Conservation (phyloP, 1,140 invertebrate genomes). For the Trichomalopsis sarcophagae region DNA sequence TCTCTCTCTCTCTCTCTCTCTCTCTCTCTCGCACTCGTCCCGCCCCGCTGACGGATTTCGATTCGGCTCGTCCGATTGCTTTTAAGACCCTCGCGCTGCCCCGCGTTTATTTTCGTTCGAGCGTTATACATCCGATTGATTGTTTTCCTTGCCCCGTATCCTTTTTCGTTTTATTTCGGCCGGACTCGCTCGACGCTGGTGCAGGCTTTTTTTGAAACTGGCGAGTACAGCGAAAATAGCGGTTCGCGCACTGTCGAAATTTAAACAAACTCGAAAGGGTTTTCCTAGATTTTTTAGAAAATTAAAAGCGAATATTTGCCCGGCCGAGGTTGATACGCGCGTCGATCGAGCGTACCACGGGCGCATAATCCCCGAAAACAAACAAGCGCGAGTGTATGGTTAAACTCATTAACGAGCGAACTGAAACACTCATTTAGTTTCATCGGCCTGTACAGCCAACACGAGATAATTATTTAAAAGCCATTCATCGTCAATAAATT, state of each 20-base stretch:
- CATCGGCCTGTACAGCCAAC: background rate
- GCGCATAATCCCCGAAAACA: background rate
- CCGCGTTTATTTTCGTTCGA: background rate
- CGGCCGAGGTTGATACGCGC: no score
- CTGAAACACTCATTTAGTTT: no score
- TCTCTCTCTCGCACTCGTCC: background rate
- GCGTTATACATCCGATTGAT: background rate
- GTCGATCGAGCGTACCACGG: background rate
- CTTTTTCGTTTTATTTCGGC: background rate
- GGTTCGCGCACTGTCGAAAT: no score
- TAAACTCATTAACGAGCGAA: background rate
- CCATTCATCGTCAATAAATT: constrained; percentile 32
- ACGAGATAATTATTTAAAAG: constrained; percentile 33
- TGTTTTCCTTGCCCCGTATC: background rate
- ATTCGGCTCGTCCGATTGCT: constrained; percentile 7
- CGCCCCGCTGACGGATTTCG: constrained; percentile 2
- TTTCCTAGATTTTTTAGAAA: background rate
- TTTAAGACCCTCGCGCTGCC: background rate
- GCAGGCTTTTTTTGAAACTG: background rate
- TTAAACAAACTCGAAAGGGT: background rate
- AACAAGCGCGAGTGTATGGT: background rate
- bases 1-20: no score
- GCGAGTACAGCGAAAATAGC: no score
- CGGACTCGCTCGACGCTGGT: background rate
- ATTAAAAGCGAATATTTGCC: background rate